Evolutionary conservation across 2,888 invertebrate genomes (phyloP), one percentile per base, ranked within the genome.

Genomic region (Ormyrus rosae): DNA sequence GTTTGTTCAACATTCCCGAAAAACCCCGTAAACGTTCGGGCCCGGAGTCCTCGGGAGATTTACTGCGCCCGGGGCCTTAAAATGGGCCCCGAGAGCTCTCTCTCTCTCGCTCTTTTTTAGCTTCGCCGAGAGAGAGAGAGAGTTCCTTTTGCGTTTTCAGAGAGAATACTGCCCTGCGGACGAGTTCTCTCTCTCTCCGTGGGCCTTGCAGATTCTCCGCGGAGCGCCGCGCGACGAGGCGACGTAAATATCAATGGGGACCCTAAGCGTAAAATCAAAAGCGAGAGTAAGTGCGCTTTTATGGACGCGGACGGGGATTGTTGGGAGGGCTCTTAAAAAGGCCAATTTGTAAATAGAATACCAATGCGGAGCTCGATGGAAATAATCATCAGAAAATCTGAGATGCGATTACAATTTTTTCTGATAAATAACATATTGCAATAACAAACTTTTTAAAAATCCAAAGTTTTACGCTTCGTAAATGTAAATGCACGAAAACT

Each of bases 1-100:
- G 90, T 90, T 90, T 90, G 90, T 90, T 88, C 89, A 89, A 90
- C 89, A 90, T 90, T 89, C 89, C 88, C 88, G 88, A 90, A 72
- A 90, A 89, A 85, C 87, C 87, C 89, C 89, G 88, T 90, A 90
- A 90, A 90, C 85, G 90, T 89, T 88, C 84, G 80, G 11, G 56
- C 46, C 45, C 82, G 75, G 19, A 19, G 19, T 19, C 19, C 19
- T 19, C 19, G 19, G 19, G 86, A 89, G 90, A 90, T 90, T 90
- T 90, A 90, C 89, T 88, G 86, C 88, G 85, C 73, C 71, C 51
- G 45, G 63, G 63, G 51, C 64, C 51, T 71, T 80, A 71, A 78
- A 77, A 79, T 51, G 72, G 55, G 50, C 53, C 34, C 50, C 71
- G 64, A 61, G 51, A 68, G 68, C 61, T 65, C 53, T 34, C 61